Base-by-base conservation (phyloP, 2,113 vertebrate genomes). In the Myxocyprinus asiaticus region DNA sequence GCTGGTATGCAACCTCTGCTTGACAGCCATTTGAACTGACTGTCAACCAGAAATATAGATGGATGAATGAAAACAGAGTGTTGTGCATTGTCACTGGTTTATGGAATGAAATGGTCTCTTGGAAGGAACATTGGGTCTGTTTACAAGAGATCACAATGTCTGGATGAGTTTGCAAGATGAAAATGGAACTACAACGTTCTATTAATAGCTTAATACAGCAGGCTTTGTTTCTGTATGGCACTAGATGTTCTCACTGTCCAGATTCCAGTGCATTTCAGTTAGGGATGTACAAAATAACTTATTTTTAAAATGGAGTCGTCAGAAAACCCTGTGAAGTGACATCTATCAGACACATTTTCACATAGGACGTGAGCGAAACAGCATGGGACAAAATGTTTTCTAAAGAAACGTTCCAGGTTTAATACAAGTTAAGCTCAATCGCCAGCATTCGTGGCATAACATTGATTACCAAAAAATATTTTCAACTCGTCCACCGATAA, bases 61-160 rank as follows among this genome's bases (percentile, higher is more conserved):
- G 44, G 48, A 50, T 74, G 72, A 47, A 45, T 65, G 63, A 65
- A 42, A 63, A 22, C 59, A 42, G 47, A 51, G 72, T 4, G 45
- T 48, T 74, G 62, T 42, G 44, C 58, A 63, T 63, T 50, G 15
- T n/a, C 45, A 4, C 48, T 42, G 22, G 22, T 33, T 1, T 53
- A 12, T 6, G 45, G 71, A 74, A 51, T 55, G 73, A 5, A 15
- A 65, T 76, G 74, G 74, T 55, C 74, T 65, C 14, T 33, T 76
- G 74, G 74, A 74, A 2, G 9, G 74, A 22, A 53, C 74, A 43
- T 76, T 2, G 61, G 9, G n/a, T 76, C 43, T 63, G 22, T 81
- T 69, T 62, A 53, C 12, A 59, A 42, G n/a, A 58, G 61, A 80
- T 76, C 62, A 53, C 74, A 76, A 65, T 76, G 74, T 65, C 74